Evolutionary conservation across 2,888 invertebrate species (phyloP).

Genomic region (Drosophila borborema): DNA sequence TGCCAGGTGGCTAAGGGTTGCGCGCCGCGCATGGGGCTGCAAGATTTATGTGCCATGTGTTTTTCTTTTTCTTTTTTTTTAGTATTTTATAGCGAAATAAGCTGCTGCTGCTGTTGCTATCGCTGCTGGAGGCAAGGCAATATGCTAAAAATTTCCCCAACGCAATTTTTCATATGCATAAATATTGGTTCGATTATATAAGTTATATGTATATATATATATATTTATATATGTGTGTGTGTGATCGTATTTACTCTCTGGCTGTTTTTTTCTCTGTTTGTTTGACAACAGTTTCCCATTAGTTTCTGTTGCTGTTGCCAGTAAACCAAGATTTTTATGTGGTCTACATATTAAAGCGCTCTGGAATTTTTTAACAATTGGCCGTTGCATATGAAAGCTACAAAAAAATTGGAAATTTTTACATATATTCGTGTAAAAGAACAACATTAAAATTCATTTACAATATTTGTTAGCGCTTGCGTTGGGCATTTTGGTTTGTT

Average conservation of each 20-base stretch:
- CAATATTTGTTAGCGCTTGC: background rate
- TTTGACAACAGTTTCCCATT: conserved; percentile 25
- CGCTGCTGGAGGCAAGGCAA: conserved; percentile 54
- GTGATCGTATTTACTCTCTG: conserved; percentile 17
- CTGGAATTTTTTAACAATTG: background rate
- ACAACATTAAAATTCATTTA: background rate
- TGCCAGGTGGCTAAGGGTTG: conserved; percentile 50
- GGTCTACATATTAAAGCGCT: conserved; percentile 1
- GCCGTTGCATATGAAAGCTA: background rate
- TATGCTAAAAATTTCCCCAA: conserved; percentile 70
- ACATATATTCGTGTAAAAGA: background rate
- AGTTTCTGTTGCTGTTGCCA: conserved; percentile 45
- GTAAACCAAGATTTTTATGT: conserved; percentile 59
- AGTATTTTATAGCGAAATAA: conserved; percentile 49
- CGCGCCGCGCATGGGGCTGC: conserved; percentile 21
- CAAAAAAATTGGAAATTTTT: background rate
- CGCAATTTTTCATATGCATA: conserved; percentile 67
- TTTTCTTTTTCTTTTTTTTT: background rate
- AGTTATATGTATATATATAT: conserved; percentile 2
- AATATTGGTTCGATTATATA: conserved; percentile 51
- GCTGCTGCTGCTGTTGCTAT: conserved; percentile 15
- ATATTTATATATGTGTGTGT: background rate
- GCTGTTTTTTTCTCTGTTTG: conserved; percentile 19
- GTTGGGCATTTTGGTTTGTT: background rate
- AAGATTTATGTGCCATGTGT: conserved; percentile 75